Evolutionary conservation across 2,113 vertebrate genomes (phyloP), one percentile per base, ranked within the genome.

Genomic region (Lethenteron camtschaticum): DNA sequence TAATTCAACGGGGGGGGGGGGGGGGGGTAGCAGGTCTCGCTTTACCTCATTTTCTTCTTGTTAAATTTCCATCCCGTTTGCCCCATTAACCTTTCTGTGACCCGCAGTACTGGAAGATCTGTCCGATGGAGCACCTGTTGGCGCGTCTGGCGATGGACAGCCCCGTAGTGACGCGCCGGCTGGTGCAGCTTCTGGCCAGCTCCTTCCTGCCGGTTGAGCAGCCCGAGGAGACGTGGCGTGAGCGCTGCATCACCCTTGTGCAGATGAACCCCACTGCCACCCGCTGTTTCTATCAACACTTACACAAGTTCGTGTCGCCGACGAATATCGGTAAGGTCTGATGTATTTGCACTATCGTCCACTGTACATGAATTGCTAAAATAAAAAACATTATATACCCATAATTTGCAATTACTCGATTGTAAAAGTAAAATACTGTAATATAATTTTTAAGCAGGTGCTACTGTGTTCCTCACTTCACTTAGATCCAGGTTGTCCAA

Each of bases 101-200:
- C 56, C 66, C 68, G 10, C 72, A 96, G 94, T 96, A 96, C 76
- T 99, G 94, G 94, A 86, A 86, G 14, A 85, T 99, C 70, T 94
- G 88, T 74, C 83, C 81, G 63, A 85, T 92, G 83, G 89, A 96
- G 56, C 86, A 96, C 72, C 85, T 99, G 55, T 77, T 99, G 74
- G 75, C 76, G 57, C 87, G 88, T 2, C 81, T 99, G 16, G 87
- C 85, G n/a, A 75, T 73, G 0, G 94, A 95, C 72, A 84, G 87
- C 0, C 78, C 75, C 2, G 82, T 87, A 0, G 87, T 95, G 60
- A 84, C 81, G 1, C 86, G 85, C 56, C 86, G 92, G 16, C 80
- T 99, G 1, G 85, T 85, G 41, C 79, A 81, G 59, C 85, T 99
- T 56, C 79, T 97, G 70, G 86, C 89, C 77, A 87, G 78, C 78